Evolutionary conservation across 2,888 invertebrate species (phyloP), one percentile per base, ranked within the genome.

Genomic region (Trisateles emortualis): DNA sequence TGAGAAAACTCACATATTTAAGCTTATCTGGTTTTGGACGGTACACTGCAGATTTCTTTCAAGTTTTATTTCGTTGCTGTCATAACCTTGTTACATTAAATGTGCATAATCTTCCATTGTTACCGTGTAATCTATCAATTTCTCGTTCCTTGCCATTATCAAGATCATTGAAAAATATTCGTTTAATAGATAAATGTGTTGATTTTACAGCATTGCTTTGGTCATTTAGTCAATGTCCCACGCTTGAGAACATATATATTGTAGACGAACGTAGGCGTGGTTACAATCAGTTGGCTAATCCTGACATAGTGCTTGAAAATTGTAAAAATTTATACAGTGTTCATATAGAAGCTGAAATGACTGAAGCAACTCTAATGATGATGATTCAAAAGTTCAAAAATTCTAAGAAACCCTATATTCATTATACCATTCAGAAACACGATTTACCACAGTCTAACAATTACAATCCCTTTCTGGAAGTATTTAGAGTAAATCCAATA

Each of bases 1-100:
- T 90, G 52, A 76, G 67, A 32, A 90, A 89, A 73, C 50, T 92
- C 40, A 89, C 87, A 40, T 86, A 76, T 72, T 73, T 92, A 56
- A 84, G 79, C 73, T 70, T 91, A 60, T 68, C 48, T 56, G 87
- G 86, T n/a, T 41, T 58, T 50, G 74, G 83, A 29, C 64, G 68
- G 4, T 86, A 81, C 44, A 77, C 68, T 68, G 26, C 51, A 11
- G 80, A 86, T 17, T 90, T 91, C 69, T 92, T 89, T 64, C 76
- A 79, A 56, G 60, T 83, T 14, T 66, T 92, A 41, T 90, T 91
- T 71, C 63, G 71, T 26, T 72, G 61, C 52, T 87, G 87, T 74
- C 51, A 63, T 24, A 82, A 81, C 62, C 74, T 92, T 43, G 68
- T 71, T 8, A 90, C 91, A 33, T 66, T 88, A 17, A 81, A 80